Evolutionary conservation across 1,140 invertebrate genomes (phyloP).

Genomic region (Lutraria rhynchaena): DNA sequence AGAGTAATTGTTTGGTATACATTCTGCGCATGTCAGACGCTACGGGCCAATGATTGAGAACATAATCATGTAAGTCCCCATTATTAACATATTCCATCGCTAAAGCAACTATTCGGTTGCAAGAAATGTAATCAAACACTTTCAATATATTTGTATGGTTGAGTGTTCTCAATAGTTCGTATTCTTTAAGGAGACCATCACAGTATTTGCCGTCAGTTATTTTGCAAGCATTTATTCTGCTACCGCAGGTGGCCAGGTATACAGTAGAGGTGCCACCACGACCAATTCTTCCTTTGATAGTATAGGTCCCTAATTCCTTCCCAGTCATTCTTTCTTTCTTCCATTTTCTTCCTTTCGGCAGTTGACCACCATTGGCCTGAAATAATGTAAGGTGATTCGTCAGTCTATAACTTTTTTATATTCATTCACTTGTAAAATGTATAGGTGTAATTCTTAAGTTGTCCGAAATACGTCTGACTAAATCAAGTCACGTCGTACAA

Average conservation of each 20-base stretch:
- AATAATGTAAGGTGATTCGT: too few relatives aligned
- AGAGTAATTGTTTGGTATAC: conserved; percentile 18
- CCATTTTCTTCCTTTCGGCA: conserved; percentile 43
- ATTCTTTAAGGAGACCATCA: conserved; percentile 39
- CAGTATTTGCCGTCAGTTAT: conserved; percentile 44
- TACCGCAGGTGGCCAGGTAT: conserved; percentile 17
- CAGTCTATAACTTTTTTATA: too few relatives aligned
- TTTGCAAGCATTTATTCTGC: conserved; percentile 22
- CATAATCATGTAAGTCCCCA: conserved; percentile 46
- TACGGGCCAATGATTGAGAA: conserved; percentile 34
- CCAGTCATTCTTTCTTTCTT: conserved; percentile 44
- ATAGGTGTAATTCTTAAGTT: too few relatives aligned
- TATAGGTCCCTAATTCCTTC: conserved; percentile 26
- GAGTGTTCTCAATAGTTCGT: conserved; percentile 33
- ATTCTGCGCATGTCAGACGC: conserved; percentile 10
- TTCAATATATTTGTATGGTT: conserved; percentile 44
- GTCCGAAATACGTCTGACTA: too few relatives aligned
- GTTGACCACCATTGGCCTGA: conserved; percentile 27
- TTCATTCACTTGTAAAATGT: too few relatives aligned
- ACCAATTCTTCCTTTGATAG: conserved; percentile 4
- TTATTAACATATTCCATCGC: conserved; percentile 24
- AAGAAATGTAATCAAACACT: conserved; percentile 41
- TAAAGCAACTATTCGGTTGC: conserved; percentile 38
- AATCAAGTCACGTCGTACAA: too few relatives aligned
- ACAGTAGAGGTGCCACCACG: conserved; percentile 29